These are phyloP conservation scores for Heliconius ethilla DNA, from an alignment of 2,888 invertebrate genomes.

Conservation along the genomic window DNA sequence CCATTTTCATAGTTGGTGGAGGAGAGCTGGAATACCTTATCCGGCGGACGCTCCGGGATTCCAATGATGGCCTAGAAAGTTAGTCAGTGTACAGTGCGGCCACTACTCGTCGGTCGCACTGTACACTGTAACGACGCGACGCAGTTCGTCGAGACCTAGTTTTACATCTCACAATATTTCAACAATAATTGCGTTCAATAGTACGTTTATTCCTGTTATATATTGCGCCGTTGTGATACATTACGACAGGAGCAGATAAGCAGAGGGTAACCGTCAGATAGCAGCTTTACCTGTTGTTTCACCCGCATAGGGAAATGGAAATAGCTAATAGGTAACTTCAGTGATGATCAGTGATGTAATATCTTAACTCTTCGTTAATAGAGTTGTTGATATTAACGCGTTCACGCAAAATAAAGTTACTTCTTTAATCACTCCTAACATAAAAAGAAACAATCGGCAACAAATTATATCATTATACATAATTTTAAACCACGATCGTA, in stretches of 20 bases:
- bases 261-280: too few species aligned
- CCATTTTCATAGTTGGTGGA: constrained; percentile 23
- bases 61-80: constrained; percentile 46
- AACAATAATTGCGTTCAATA: constrained; percentile 35
- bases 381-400: neutral
- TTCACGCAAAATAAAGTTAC: neutral
- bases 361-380: too few species aligned
- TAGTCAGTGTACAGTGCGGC: constrained; percentile 4
- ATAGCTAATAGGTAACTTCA: too few species aligned
- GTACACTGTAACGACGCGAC: constrained; percentile 34
- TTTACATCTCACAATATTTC: constrained; percentile 39
- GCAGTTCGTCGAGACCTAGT: constrained; percentile 38
- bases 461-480: constrained; percentile 66
- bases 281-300: too few species aligned
- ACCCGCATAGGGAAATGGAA: too few species aligned
- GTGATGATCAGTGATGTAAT: too few species aligned
- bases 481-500: constrained; percentile 48
- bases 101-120: neutral
- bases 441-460: constrained; percentile 56
- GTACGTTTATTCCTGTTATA: neutral
- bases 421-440: neutral
- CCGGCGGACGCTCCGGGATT: constrained; percentile 34
- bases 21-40: constrained; percentile 37
- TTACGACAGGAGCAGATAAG: neutral
- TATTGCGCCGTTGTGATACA: neutral